phyloP scores from a whole-genome alignment of 2,797 vertebrate genomes.

The Phalloptychus januarius region DNA sequence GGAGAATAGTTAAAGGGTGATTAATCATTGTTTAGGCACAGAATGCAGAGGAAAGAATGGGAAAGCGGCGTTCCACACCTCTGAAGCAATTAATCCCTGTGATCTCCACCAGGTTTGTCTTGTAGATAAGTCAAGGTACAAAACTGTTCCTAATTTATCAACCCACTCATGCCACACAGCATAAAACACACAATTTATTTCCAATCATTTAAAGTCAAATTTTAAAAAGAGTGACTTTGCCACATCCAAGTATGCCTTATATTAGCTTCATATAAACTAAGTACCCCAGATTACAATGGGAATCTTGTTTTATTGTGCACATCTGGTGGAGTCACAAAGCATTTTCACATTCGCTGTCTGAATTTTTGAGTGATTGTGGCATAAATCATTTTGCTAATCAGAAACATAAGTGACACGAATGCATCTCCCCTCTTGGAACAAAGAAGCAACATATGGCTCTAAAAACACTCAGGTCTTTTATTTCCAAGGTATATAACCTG shows the following conservation, averaged over 20 bases:
- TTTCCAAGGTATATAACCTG: conserved; percentile 86
- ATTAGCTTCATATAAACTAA: conserved; percentile 99
- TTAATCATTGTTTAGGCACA: conserved; percentile 99
- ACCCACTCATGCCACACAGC: conserved; percentile 98
- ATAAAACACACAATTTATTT: conserved; percentile 99
- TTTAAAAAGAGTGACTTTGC: conserved; percentile 99
- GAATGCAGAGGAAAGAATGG: conserved; percentile 97
- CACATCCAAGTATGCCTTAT: conserved; percentile 96
- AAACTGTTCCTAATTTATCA: conserved; percentile 99
- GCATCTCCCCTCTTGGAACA: conserved; percentile 98
- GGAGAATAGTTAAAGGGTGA: conserved; percentile 99
- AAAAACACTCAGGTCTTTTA: conserved; percentile 87
- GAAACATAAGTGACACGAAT: conserved; percentile 99
- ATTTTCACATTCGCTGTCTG: conserved; percentile 99
- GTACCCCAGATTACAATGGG: conserved; percentile 99
- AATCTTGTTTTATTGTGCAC: conserved; percentile 99
- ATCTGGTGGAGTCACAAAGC: conserved; percentile 99
- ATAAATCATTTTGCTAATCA: conserved; percentile 99
- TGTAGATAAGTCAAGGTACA: conserved; percentile 99
- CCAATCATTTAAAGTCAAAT: conserved; percentile 99
- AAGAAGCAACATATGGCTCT: conserved; percentile 99
- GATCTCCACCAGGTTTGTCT: conserved; percentile 99
- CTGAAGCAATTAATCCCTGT: conserved; percentile 99
- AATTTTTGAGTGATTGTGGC: conserved; percentile 99
- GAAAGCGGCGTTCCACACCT: conserved; percentile 98